phyloP scores from a whole-genome alignment of 2,113 vertebrate genomes.

The Gambusia holbrooki region DNA sequence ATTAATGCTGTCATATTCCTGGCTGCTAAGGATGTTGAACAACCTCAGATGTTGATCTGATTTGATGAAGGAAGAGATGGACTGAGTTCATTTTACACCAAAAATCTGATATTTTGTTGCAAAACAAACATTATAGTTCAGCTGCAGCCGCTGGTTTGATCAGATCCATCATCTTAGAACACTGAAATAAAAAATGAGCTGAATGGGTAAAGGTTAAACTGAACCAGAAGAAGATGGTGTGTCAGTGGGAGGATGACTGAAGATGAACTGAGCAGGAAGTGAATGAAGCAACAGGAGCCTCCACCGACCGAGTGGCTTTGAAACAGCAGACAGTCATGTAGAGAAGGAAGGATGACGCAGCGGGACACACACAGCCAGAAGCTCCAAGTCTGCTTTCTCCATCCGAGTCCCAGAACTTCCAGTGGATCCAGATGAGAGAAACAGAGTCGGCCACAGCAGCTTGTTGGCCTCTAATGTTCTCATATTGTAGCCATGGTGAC shows the following conservation, averaged over 20 bases:
- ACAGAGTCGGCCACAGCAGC: conserved; percentile 55
- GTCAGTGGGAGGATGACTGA: conserved; percentile 40
- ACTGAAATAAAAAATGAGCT: conserved; percentile 8
- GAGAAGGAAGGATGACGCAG: conserved; percentile 33
- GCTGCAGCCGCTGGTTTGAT: conserved; percentile 8
- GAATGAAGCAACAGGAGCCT: conserved; percentile 35
- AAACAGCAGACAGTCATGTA: conserved; percentile 26
- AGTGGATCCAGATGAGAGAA: conserved; percentile 56
- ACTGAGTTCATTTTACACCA: too few species aligned
- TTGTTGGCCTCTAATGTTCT: conserved; percentile 58
- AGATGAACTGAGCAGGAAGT: conserved; percentile 54
- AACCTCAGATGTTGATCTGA: conserved; percentile 22
- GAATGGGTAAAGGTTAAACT: conserved; percentile 20
- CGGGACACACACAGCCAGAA: conserved; percentile 28
- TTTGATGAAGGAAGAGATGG: too few species aligned
- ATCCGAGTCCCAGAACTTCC: conserved; percentile 51
- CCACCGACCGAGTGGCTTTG: conserved; percentile 36
- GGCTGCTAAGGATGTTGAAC: conserved; percentile 46
- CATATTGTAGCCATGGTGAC: conserved; percentile 57
- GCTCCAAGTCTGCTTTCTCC: conserved; percentile 58
- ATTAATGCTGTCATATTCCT: conserved; percentile 52
- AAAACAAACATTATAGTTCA: conserved; percentile 3
- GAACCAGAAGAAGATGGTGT: conserved; percentile 18
- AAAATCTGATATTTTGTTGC: neutral
- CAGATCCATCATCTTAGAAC: neutral